These are phyloP conservation scores for Prinia subflava DNA, from an alignment of 2,113 vertebrate species.

Conservation along the genomic window DNA sequence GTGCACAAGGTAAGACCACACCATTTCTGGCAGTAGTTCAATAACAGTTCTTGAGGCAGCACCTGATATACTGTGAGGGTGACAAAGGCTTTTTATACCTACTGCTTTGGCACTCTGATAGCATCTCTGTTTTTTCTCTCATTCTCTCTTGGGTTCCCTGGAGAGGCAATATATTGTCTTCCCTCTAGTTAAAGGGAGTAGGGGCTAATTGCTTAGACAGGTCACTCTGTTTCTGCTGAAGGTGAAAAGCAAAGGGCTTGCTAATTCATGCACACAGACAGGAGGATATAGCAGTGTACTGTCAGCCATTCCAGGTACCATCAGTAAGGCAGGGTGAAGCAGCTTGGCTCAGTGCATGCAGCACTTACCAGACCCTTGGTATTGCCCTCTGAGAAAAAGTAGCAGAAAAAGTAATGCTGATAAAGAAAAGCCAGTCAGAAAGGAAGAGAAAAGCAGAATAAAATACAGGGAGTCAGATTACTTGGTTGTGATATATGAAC, in stretches of 20 bases:
- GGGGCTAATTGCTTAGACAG: constrained; percentile 11
- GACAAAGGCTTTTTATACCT: background rate
- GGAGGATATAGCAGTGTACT: background rate
- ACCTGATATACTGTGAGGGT: background rate
- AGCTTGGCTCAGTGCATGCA: background rate
- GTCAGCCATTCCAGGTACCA: background rate
- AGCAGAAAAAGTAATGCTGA: background rate
- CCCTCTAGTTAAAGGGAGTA: constrained; percentile 9
- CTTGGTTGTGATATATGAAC: background rate
- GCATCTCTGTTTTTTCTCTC: background rate
- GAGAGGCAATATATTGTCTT: constrained; percentile 9
- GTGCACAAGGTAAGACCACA: background rate
- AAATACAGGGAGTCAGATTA: background rate
- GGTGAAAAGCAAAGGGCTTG: background rate
- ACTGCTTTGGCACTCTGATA: background rate
- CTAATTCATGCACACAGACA: background rate
- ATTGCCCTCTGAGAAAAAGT: background rate
- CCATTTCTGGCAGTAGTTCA: background rate
- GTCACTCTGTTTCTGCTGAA: constrained; percentile 17
- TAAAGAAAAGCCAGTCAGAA: background rate
- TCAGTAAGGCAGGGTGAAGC: background rate
- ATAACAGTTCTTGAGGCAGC: background rate
- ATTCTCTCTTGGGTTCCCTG: background rate
- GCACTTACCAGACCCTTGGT: background rate
- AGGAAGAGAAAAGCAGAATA: background rate